Conservation (phyloP, 2,888 invertebrate genomes). For the Nycteola revayana region DNA sequence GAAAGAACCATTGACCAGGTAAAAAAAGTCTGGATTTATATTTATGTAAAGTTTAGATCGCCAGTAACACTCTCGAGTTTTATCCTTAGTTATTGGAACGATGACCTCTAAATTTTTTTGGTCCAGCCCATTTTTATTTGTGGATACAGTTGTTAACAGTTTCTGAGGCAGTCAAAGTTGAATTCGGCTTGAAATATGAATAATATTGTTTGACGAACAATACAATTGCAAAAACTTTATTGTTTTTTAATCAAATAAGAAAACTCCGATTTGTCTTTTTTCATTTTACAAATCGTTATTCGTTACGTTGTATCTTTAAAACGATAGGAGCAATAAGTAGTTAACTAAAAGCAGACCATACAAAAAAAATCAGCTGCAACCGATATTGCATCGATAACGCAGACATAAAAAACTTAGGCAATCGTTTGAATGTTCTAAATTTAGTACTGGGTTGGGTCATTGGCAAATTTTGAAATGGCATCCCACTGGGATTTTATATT, state of each 20-base stretch:
- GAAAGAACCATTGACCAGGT: neutral
- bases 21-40: conserved; percentile 8
- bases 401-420: conserved; percentile 8
- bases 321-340: neutral
- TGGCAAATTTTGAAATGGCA: conserved; percentile 10
- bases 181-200: too few relatives aligned
- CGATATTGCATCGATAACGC: conserved; percentile 6
- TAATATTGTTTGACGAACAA: too few relatives aligned
- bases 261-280: neutral
- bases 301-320: too few relatives aligned
- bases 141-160: too few relatives aligned
- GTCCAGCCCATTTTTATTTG: too few relatives aligned
- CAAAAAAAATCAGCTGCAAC: conserved; percentile 3
- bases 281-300: neutral
- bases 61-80: conserved; percentile 22
- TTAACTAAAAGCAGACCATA: neutral
- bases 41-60: conserved; percentile 8
- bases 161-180: too few relatives aligned
- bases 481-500: conserved; percentile 22
- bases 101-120: conserved; percentile 30
- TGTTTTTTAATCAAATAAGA: too few relatives aligned
- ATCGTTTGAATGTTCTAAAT: conserved; percentile 14
- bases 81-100: conserved; percentile 28
- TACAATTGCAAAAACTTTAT: too few relatives aligned
- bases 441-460: conserved; percentile 21